phyloP scores from a whole-genome alignment of 2,113 vertebrate species.

The Euleptes europaea region DNA sequence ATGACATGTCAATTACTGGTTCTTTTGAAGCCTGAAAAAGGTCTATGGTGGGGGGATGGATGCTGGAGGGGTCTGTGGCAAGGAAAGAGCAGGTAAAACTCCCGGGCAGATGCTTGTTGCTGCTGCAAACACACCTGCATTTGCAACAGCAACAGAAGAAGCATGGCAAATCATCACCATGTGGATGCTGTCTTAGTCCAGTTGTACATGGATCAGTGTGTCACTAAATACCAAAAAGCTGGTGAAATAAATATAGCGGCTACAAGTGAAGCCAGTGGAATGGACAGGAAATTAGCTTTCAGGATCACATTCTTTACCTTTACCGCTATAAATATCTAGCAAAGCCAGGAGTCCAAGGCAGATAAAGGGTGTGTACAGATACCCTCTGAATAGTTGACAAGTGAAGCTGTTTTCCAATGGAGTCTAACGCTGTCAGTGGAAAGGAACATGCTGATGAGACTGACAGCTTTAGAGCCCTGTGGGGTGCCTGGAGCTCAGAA shows the following conservation, averaged over 20 bases:
- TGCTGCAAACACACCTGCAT: too few relatives aligned
- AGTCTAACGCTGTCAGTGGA: background rate
- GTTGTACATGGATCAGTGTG: slow-evolving; percentile 1
- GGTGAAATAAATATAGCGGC: slow-evolving; percentile 29
- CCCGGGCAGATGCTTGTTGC: too few relatives aligned
- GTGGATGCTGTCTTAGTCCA: background rate
- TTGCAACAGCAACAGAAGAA: too few relatives aligned
- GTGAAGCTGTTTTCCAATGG: slow-evolving; percentile 28
- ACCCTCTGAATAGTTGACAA: slow-evolving; percentile 22
- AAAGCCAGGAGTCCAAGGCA: slow-evolving; percentile 26
- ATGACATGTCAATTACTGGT: too few relatives aligned
- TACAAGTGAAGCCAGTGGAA: slow-evolving; percentile 36
- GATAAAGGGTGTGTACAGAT: slow-evolving; percentile 14
- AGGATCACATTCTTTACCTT: slow-evolving; percentile 23
- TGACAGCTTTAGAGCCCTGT: slow-evolving; percentile 5
- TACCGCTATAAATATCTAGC: slow-evolving; percentile 12
- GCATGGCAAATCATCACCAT: too few relatives aligned
- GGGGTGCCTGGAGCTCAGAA: background rate
- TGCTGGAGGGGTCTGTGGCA: too few relatives aligned
- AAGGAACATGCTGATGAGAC: slow-evolving; percentile 23
- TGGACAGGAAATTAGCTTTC: slow-evolving; percentile 26
- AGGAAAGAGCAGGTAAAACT: too few relatives aligned
- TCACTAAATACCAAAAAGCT: background rate
- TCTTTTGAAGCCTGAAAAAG: too few relatives aligned
- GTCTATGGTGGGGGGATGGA: too few relatives aligned